Evolutionary conservation across 2,797 vertebrate genomes (phyloP).

Genomic region (Orientallactaga sibirica): DNA sequence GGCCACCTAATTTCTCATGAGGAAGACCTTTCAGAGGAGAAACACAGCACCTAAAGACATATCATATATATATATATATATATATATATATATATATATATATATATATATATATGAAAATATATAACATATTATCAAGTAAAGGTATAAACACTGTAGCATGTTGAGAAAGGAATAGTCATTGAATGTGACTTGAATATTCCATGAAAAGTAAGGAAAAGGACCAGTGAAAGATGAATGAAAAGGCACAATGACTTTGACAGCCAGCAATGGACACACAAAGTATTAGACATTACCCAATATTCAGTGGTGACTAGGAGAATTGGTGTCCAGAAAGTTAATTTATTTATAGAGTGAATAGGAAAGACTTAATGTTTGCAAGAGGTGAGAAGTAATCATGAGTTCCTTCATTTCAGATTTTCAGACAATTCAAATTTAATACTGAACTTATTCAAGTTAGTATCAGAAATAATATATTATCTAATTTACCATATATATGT

Average conservation of each 20-base stretch:
- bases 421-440: conserved; percentile 1
- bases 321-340: not conserved
- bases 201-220: not conserved
- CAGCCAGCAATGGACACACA: not conserved
- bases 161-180: not conserved
- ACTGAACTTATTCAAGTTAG: not conserved
- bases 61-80: not conserved
- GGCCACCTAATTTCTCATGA: not conserved
- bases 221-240: not conserved
- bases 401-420: not conserved
- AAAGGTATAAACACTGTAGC: not conserved
- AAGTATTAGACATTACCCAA: not conserved
- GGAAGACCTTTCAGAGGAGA: not conserved
- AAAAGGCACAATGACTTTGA: not conserved
- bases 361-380: not conserved
- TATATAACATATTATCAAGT: not conserved
- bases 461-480: not conserved
- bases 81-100: not conserved
- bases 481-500: too few species aligned
- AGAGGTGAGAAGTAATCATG: not conserved
- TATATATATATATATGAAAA: not conserved
- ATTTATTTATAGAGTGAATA: not conserved
- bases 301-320: not conserved
- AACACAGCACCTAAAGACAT: not conserved
- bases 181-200: not conserved